Evolutionary conservation across 2,113 vertebrate species (phyloP), one percentile per base, ranked within the genome.

Genomic region (Plecturocebus donacophilus): DNA sequence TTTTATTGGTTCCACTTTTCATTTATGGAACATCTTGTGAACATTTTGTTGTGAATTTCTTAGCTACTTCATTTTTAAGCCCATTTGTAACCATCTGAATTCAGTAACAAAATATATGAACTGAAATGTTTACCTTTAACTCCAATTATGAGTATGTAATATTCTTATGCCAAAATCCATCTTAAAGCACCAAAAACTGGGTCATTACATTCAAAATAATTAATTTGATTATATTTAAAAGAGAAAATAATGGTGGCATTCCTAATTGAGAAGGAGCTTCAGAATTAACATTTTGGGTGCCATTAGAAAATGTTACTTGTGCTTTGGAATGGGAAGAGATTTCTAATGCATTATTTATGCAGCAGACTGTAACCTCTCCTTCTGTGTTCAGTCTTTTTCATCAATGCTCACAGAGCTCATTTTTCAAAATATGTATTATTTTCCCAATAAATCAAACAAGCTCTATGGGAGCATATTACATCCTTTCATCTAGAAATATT

Each of bases 391-490:
- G 79, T 49, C 58, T 95, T 96, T 97, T 95, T 94, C 40, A 87
- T 89, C 71, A 85, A 21, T 56, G 56, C 19, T 92, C 52, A 93
- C 10, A 66, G 23, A 90, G 38, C 94, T 97, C 87, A 92, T 96
- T 96, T 97, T 97, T 97, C 94, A 96, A 97, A 96, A 97, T 92
- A 95, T 32, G 68, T 88, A 96, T 73, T 95, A 87, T 97, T 97
- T 96, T 97, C 58, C 40, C 94, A 93, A 93, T 97, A 97, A 93
- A 97, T 97, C 87, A 97, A 93, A 80, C 56, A 92, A 95, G 38
- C 40, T 97, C 66, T 77, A 21, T 30, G 58, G 75, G 71, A 92
- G 47, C 10, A 38, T 95, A 97, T 90, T 90, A 88, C 11, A 92
- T 42, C 61, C 32, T 92, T 96, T 97, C 92, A 96, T 85, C 90